A percentile compares a stretch with the other conserved stretches of the same genome.
Conservation (phyloP, 2,888 invertebrate species). For the Amphipyra tragopoginis region DNA sequence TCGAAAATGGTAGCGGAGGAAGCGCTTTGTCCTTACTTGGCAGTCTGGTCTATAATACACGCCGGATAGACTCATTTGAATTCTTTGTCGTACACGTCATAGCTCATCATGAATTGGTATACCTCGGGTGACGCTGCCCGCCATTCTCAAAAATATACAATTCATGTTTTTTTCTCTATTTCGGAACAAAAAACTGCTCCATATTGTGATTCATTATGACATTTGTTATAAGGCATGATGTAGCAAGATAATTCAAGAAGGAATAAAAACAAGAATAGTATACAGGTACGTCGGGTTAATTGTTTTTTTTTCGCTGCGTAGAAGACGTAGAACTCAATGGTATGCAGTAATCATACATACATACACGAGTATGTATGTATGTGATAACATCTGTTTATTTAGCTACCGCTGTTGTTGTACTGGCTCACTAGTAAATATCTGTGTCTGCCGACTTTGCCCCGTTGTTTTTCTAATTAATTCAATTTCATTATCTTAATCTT, state of each 20-base stretch:
- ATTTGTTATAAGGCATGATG: not conserved
- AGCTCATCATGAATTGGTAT: conserved; percentile 16
- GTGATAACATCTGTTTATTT: conserved; percentile 47
- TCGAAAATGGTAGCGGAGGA: conserved; percentile 8
- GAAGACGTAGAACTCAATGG: conserved; percentile 25
- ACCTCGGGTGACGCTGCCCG: not conserved
- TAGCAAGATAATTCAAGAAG: conserved; percentile 11
- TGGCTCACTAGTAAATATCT: conserved; percentile 8
- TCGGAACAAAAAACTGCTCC: conserved; percentile 13
- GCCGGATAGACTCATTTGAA: conserved; percentile 60
- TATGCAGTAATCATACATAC: conserved; percentile 36
- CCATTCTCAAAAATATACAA: conserved; percentile 14
- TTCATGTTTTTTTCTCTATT: conserved; percentile 14
- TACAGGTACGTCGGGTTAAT: conserved; percentile 14
- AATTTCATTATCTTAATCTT: conserved; percentile 13
- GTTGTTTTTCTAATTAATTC: conserved; percentile 23
- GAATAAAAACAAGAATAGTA: conserved; percentile 7
- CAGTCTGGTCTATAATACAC: conserved; percentile 29
- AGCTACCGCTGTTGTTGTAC: conserved; percentile 27
- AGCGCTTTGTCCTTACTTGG: conserved; percentile 33
- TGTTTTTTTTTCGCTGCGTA: conserved; percentile 27
- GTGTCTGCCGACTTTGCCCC: conserved; percentile 14
- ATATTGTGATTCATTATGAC: conserved; percentile 15
- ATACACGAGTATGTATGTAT: conserved; percentile 5
- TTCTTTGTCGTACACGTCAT: conserved; percentile 51